Conservation (phyloP, 2,888 invertebrate species). For the Drosophila melanosoma region DNA sequence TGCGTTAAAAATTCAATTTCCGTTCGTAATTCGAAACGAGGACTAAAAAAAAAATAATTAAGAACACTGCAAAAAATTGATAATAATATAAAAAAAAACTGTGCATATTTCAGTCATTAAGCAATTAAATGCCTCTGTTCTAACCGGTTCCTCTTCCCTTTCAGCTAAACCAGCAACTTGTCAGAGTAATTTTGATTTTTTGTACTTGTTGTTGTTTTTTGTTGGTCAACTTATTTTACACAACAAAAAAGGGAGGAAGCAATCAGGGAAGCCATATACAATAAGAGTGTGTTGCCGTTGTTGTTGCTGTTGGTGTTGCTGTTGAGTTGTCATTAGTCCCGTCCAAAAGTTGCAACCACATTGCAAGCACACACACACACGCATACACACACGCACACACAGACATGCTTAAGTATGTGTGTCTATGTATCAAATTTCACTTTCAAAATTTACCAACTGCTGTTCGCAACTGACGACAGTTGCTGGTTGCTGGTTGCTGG, state of each 20-base stretch:
- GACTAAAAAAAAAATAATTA: not conserved
- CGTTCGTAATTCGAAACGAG: slow-evolving; percentile 48
- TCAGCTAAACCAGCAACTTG: slow-evolving; percentile 22
- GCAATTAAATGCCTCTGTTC: not conserved
- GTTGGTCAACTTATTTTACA: slow-evolving; percentile 47
- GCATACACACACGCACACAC: not conserved
- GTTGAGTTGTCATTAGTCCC: slow-evolving; percentile 17
- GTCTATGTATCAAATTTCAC: slow-evolving; percentile 60
- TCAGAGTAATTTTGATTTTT: slow-evolving; percentile 51
- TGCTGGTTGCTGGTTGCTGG: slow-evolving; percentile 16
- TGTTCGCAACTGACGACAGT: slow-evolving; percentile 61
- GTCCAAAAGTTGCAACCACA: slow-evolving; percentile 48
- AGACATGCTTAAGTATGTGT: not conserved
- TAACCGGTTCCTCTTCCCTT: not conserved
- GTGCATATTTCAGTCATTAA: not conserved
- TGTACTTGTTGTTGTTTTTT: slow-evolving; percentile 4
- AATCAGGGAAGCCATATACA: slow-evolving; percentile 58
- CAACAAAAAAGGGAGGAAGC: slow-evolving; percentile 40
- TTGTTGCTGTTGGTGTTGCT: slow-evolving; percentile 7
- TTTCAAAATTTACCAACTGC: slow-evolving; percentile 71
- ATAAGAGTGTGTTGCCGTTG: slow-evolving; percentile 23
- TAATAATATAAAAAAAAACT: not conserved
- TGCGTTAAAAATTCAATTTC: slow-evolving; percentile 51
- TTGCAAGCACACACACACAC: slow-evolving; percentile 29
- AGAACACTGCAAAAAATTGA: not conserved